Evolutionary conservation across 2,888 invertebrate species (phyloP).

Genomic region (Ectemnius cavifrons): DNA sequence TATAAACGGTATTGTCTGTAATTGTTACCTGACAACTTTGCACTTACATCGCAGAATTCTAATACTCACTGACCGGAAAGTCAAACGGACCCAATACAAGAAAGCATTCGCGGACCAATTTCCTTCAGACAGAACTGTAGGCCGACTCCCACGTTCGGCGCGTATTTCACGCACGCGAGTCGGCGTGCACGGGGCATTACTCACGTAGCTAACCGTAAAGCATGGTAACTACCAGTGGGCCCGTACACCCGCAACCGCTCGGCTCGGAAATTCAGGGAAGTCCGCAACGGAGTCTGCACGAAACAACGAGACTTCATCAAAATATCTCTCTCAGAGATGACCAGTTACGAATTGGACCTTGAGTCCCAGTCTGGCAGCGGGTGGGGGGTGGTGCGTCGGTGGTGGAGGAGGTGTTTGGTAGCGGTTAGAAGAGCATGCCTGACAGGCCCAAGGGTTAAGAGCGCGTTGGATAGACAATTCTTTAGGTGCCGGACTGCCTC

Average conservation of each 20-base stretch:
- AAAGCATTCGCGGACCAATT: too few species aligned
- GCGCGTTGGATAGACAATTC: constrained; percentile 63
- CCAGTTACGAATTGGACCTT: background rate
- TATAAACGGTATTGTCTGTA: too few species aligned
- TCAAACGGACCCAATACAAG: too few species aligned
- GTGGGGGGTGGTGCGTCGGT: too few species aligned
- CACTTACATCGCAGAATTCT: too few species aligned
- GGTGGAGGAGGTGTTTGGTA: too few species aligned
- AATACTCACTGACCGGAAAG: too few species aligned
- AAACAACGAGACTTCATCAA: too few species aligned
- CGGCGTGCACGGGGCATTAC: constrained; percentile 27
- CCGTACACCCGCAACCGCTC: background rate
- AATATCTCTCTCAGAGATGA: background rate
- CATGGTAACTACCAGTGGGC: constrained; percentile 29
- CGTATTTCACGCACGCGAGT: constrained; percentile 39
- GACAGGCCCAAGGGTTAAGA: constrained; percentile 70
- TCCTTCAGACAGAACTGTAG: too few species aligned
- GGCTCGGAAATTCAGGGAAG: too few species aligned
- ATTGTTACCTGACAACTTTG: too few species aligned
- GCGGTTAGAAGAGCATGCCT: constrained; percentile 37
- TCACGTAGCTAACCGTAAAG: constrained; percentile 42
- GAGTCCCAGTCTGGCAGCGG: background rate
- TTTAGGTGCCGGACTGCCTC: constrained; percentile 43
- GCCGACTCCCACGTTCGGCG: constrained; percentile 32
- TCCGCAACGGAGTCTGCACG: too few species aligned